Evolutionary conservation across 2,888 invertebrate genomes (phyloP).

Genomic region (Crossocerus cetratus): DNA sequence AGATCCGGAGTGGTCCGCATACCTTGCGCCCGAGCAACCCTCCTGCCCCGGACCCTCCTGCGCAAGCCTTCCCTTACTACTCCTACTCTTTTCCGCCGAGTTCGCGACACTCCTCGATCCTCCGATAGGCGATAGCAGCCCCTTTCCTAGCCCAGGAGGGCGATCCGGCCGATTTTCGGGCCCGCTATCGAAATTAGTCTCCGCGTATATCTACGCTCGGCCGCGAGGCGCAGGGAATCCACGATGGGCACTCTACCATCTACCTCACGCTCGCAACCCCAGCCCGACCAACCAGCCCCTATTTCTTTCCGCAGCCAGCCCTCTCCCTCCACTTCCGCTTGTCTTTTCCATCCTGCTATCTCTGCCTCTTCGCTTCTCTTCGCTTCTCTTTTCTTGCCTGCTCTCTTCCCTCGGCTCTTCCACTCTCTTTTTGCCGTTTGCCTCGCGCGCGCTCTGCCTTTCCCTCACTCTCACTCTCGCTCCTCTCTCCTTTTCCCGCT

Average conservation of each 20-base stretch:
- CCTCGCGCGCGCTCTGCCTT: background rate
- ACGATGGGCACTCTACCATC: constrained; percentile 38
- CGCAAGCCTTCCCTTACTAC: background rate
- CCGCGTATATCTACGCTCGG: constrained; percentile 40
- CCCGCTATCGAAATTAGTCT: constrained; percentile 56
- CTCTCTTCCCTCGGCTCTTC: constrained; percentile 11
- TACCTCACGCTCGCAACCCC: constrained; percentile 2
- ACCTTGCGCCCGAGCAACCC: constrained; percentile 6
- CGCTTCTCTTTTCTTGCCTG: background rate
- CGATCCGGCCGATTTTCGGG: constrained; percentile 35
- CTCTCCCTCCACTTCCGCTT: background rate
- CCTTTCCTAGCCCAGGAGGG: constrained; percentile 21
- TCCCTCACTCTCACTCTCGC: constrained; percentile 16
- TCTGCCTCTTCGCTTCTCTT: constrained; percentile 1
- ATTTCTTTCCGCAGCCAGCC: background rate
- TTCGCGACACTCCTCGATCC: constrained; percentile 3
- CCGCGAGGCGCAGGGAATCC: constrained; percentile 64
- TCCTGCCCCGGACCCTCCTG: constrained; percentile 1
- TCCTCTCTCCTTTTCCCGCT: constrained; percentile 1
- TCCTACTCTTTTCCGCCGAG: constrained; percentile 19
- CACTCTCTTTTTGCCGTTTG: too few relatives aligned
- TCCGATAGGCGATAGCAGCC: constrained; percentile 20
- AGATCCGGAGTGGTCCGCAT: constrained; percentile 58
- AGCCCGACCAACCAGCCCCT: constrained; percentile 13
- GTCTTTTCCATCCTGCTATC: background rate